A percentile compares a stretch with the other conserved stretches of the same genome.
Evolutionary conservation across 1,140 invertebrate genomes (phyloP).

Genomic region (Bombus consobrinus): DNA sequence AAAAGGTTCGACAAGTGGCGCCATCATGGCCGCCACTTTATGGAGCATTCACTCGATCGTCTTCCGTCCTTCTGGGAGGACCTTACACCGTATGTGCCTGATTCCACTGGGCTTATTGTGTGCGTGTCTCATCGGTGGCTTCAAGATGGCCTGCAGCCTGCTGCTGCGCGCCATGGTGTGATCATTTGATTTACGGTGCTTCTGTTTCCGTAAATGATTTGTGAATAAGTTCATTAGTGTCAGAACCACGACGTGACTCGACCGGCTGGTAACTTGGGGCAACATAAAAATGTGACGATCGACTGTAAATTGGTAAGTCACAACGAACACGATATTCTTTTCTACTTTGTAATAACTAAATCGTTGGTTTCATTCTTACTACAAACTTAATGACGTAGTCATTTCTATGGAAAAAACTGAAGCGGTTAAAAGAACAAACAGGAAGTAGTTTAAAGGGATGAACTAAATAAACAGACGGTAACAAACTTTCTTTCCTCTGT

Average conservation of each 20-base stretch:
- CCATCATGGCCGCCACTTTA: constrained; percentile 38
- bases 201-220: constrained; percentile 17
- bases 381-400: constrained; percentile 4
- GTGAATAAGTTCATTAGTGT: constrained; percentile 14
- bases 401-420: neutral
- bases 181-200: constrained; percentile 30
- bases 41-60: constrained; percentile 53
- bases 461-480: neutral
- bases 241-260: constrained; percentile 27
- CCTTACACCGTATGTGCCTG: constrained; percentile 55
- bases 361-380: neutral
- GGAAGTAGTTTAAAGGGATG: neutral
- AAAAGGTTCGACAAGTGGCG: constrained; percentile 46
- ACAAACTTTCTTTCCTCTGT: constrained; percentile 1
- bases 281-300: constrained; percentile 59
- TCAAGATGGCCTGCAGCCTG: constrained; percentile 66
- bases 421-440: neutral
- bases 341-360: neutral
- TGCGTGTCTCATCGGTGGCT: constrained; percentile 57
- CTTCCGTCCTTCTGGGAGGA: constrained; percentile 62
- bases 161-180: constrained; percentile 45
- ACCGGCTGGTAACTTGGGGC: constrained; percentile 23
- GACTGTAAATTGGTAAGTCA: constrained; percentile 54
- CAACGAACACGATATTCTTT: neutral
- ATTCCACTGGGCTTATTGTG: constrained; percentile 54